A percentile compares a stretch with the other conserved stretches of the same genome.
These are phyloP conservation scores for Hydrotaea diabolus DNA, from an alignment of 2,888 invertebrate genomes.

Conservation along the genomic window DNA sequence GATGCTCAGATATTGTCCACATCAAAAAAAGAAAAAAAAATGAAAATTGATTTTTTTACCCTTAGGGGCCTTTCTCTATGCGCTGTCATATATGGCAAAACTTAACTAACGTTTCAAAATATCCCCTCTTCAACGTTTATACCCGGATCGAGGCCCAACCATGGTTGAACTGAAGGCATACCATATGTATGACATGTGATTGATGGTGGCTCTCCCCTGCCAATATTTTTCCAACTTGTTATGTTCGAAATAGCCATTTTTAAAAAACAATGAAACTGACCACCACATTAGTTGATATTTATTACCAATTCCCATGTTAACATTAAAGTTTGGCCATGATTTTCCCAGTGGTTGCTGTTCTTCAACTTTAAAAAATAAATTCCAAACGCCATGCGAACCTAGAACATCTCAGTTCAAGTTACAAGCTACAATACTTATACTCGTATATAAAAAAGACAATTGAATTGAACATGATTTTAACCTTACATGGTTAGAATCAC, in stretches of 20 bases:
- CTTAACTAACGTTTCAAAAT: too few species aligned
- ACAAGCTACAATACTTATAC: neutral
- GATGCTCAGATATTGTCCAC: too few species aligned
- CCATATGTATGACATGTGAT: neutral
- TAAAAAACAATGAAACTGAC: slow-evolving; percentile 13
- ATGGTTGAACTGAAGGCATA: neutral
- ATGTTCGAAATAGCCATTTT: neutral
- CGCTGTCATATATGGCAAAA: too few species aligned
- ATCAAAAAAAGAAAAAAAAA: too few species aligned
- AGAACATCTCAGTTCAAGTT: neutral
- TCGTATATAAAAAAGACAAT: neutral
- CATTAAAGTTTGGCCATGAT: slow-evolving; percentile 16
- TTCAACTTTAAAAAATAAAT: neutral
- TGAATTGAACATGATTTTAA: slow-evolving; percentile 27
- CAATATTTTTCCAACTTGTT: neutral
- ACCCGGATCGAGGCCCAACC: too few species aligned
- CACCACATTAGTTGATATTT: neutral
- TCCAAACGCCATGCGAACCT: neutral
- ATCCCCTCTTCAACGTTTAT: too few species aligned
- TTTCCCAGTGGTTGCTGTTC: neutral
- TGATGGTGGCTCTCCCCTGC: neutral
- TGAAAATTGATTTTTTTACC: too few species aligned
- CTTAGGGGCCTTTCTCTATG: too few species aligned
- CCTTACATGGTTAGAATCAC: slow-evolving; percentile 18
- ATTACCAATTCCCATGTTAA: slow-evolving; percentile 4